phyloP scores from a whole-genome alignment of 2,113 vertebrate genomes.

The Eublepharis macularius region DNA sequence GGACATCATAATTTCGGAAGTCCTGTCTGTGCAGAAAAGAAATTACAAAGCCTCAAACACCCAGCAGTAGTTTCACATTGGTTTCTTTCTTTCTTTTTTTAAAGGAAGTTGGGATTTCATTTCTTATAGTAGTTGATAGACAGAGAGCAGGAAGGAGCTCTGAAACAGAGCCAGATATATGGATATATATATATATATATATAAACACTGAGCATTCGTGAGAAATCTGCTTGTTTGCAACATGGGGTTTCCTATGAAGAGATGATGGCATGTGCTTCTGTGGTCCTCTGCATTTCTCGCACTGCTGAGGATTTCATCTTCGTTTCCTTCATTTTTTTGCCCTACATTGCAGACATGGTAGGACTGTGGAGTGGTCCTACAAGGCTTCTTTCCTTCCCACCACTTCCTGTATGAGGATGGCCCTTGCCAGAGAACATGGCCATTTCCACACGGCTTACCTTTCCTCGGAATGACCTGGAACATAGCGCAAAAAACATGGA shows the following conservation, averaged over 20 bases:
- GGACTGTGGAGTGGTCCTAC: too few relatives aligned
- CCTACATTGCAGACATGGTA: not conserved
- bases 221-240: not conserved
- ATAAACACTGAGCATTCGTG: not conserved
- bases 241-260: too few relatives aligned
- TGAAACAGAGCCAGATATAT: not conserved
- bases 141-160: constrained; percentile 29
- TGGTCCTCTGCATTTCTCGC: not conserved
- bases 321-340: not conserved
- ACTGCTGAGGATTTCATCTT: not conserved
- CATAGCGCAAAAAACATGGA: too few relatives aligned
- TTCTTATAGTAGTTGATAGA: constrained; percentile 6
- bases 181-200: not conserved
- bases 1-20: constrained; percentile 67
- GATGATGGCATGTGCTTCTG: not conserved
- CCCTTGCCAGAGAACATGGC: too few relatives aligned
- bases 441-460: too few relatives aligned
- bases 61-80: accelerated
- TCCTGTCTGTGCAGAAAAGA: constrained; percentile 53
- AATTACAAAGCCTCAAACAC: constrained; percentile 39
- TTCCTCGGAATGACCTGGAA: too few relatives aligned
- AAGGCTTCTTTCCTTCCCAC: too few relatives aligned
- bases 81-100: not conserved
- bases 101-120: constrained; percentile 36
- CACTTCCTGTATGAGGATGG: too few relatives aligned